These are phyloP conservation scores for Xenopus petersii DNA, from an alignment of 2,797 vertebrate genomes.

Conservation along the genomic window DNA sequence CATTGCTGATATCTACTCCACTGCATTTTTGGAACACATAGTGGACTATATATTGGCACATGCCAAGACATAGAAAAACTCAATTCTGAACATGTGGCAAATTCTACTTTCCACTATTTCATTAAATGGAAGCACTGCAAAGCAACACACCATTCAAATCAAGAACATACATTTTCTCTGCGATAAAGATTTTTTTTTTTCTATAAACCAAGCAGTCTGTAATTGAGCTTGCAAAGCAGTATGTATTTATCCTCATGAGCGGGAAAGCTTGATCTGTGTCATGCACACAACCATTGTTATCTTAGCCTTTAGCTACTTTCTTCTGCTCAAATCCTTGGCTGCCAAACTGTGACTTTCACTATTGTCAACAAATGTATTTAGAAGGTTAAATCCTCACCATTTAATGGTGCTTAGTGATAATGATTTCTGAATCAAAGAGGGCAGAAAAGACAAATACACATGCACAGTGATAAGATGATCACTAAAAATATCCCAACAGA, in stretches of 20 bases:
- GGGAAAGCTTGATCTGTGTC: slow-evolving; percentile 18
- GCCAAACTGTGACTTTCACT: slow-evolving; percentile 24
- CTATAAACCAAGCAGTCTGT: neutral
- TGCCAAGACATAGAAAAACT: too few species aligned
- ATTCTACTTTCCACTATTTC: too few species aligned
- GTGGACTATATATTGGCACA: too few species aligned
- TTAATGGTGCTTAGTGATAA: slow-evolving; percentile 26
- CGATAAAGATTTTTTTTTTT: neutral
- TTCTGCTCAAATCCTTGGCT: slow-evolving; percentile 22
- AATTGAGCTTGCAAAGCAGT: neutral
- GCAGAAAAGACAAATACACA: slow-evolving; percentile 15
- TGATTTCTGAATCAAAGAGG: slow-evolving; percentile 3
- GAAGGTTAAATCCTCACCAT: slow-evolving; percentile 22
- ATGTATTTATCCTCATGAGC: neutral
- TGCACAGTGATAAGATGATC: neutral
- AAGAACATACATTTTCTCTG: too few species aligned
- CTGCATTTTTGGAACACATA: too few species aligned
- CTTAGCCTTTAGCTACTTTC: slow-evolving; percentile 13
- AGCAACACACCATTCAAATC: too few species aligned
- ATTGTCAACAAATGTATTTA: slow-evolving; percentile 39
- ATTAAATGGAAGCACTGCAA: too few species aligned
- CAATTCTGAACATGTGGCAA: too few species aligned
- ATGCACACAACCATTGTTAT: slow-evolving; percentile 15
- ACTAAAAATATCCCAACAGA: neutral
- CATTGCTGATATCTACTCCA: too few species aligned